Evolutionary conservation across 2,113 vertebrate genomes (phyloP).

Genomic region (Sylvilagus bachmani): DNA sequence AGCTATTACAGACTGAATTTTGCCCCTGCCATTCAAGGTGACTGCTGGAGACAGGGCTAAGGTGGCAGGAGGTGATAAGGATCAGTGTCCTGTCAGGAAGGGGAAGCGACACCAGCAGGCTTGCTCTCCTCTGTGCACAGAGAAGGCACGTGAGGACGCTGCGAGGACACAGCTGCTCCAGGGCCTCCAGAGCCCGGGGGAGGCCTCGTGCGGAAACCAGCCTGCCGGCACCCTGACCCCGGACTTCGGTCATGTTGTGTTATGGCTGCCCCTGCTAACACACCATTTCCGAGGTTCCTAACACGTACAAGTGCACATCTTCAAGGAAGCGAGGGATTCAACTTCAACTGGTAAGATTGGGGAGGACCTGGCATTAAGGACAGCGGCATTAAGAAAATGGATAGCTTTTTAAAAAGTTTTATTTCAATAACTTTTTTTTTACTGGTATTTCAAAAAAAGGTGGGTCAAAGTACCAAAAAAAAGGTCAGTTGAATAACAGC

Average conservation of each 20-base stretch:
- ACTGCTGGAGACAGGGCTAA: neutral
- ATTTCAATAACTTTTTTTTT: conserved; percentile 95
- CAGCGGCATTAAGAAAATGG: neutral
- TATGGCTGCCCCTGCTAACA: accelerated
- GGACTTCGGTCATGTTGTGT: neutral
- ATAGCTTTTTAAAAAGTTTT: conserved; percentile 91
- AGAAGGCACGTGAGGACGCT: neutral
- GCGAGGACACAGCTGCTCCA: neutral
- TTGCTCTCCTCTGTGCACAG: neutral
- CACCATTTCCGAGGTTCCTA: neutral
- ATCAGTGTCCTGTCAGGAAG: neutral
- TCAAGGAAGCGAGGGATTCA: neutral
- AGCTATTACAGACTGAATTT: neutral
- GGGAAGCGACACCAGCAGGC: neutral
- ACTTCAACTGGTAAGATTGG: neutral
- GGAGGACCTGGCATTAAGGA: neutral
- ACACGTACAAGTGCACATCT: neutral
- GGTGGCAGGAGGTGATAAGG: neutral
- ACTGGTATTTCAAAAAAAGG: conserved; percentile 94
- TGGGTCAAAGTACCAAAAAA: conserved; percentile 96
- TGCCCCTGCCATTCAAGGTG: neutral
- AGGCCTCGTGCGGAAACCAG: neutral
- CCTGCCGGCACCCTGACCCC: neutral
- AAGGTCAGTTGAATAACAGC: conserved; percentile 91
- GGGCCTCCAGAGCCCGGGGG: neutral